Base-by-base conservation (phyloP, 2,888 invertebrate species). In the Tipula confusa region DNA sequence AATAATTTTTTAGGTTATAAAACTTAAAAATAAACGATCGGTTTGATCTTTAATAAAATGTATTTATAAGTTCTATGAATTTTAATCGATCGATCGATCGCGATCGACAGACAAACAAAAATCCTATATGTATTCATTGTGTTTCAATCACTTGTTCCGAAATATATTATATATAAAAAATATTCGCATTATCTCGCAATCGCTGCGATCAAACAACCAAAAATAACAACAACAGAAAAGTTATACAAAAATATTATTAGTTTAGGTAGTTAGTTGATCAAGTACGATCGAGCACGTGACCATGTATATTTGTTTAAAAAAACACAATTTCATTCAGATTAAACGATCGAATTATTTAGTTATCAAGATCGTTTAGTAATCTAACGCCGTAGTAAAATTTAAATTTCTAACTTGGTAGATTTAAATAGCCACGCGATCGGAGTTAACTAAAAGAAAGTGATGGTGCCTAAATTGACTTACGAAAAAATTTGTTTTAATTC, bases 11-110 rank as follows among this genome's bases (percentile, higher is more conserved):
- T 43, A 43, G 7, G n/a, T 36, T 36, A 36, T 36, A 36, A 5
- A 33, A 36, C 7, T 11, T 11, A 36, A 11, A 36, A 36, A 36
- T 11, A 38, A 64, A 64, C 64, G 64, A 64, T 64, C 64, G 64
- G 64, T 64, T 9, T 64, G 64, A 64, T 64, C 64, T 64, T 24
- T 64, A n/a, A n/a, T 9, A 64, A 64, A 64, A 64, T 64, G 18
- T 64, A 43, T 15, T 43, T n/a, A n/a, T n/a, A 43, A 43, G 43
- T 43, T 43, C 43, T 43, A 43, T 43, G n/a, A 64, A 64, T 64
- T 64, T 24, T 64, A 64, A 64, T 64, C 64, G 64, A 43, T 43
- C 43, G 43, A 43, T 43, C 43, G 43, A 64, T 64, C 64, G 64
- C 24, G 18, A 64, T 64, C 64, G 64, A 64, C 24, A 24, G 24